Evolutionary conservation across 2,888 invertebrate genomes (phyloP).

Genomic region (Zygaena filipendulae): DNA sequence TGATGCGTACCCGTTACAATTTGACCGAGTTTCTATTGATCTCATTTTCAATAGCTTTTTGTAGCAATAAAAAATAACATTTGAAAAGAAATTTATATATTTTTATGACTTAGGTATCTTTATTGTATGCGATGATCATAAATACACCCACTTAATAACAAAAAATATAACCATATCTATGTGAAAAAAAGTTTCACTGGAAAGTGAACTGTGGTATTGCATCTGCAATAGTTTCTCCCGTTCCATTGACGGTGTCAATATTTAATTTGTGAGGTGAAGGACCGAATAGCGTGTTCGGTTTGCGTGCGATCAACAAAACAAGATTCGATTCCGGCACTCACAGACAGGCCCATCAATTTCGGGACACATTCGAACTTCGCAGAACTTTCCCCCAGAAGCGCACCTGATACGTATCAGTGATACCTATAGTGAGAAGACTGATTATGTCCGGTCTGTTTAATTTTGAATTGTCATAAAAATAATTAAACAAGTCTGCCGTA

Average conservation of each 20-base stretch:
- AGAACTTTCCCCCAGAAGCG: constrained; percentile 58
- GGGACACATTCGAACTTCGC: constrained; percentile 47
- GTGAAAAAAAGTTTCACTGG: too few species aligned
- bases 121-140: too few species aligned
- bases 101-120: too few species aligned
- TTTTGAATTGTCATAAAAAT: constrained; percentile 5
- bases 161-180: too few species aligned
- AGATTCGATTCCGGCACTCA: constrained; percentile 45
- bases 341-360: constrained; percentile 53
- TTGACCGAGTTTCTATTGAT: constrained; percentile 1
- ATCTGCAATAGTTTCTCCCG: constrained; percentile 32
- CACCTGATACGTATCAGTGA: constrained; percentile 42
- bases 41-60: constrained; percentile 1
- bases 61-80: too few species aligned
- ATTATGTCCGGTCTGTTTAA: constrained; percentile 7
- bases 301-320: constrained; percentile 38
- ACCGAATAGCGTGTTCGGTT: constrained; percentile 40
- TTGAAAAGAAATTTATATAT: too few species aligned
- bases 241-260: constrained; percentile 22
- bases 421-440: constrained; percentile 12
- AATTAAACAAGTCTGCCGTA: constrained; percentile 4
- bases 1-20: constrained; percentile 15
- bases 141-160: too few species aligned
- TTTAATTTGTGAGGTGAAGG: constrained; percentile 34
- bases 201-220: not conserved